phyloP scores from a whole-genome alignment of 1,140 invertebrate genomes.

The Ruditapes philippinarum region DNA sequence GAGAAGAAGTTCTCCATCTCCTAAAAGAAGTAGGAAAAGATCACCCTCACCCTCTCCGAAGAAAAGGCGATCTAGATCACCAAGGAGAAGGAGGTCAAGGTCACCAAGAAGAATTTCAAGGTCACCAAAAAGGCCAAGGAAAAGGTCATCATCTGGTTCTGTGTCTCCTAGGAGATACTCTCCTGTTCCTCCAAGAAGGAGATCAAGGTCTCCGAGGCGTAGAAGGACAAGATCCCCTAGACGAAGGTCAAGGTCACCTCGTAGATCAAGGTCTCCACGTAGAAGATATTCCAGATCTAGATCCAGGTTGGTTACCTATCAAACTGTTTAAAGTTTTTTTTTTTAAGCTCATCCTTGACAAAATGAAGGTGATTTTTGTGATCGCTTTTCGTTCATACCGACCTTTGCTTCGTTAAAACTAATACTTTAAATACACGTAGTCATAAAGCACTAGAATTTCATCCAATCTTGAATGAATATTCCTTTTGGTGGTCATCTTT shows the following conservation, averaged over 20 bases:
- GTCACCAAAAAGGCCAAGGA: conserved; percentile 42
- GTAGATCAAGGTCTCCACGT: conserved; percentile 43
- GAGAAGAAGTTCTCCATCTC: conserved; percentile 52
- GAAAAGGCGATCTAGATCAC: conserved; percentile 37
- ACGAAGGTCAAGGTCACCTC: conserved; percentile 40
- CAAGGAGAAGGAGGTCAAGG: conserved; percentile 44
- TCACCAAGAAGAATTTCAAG: conserved; percentile 45
- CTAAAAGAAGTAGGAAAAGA: conserved; percentile 32
- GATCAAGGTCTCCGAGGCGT: conserved; percentile 51
- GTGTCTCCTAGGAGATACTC: conserved; percentile 54
- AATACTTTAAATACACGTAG: too few species aligned
- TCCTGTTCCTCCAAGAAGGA: conserved; percentile 36
- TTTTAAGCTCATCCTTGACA: too few species aligned
- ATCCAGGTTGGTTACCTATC: neutral
- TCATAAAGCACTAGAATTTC: too few species aligned
- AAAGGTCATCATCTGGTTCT: conserved; percentile 60
- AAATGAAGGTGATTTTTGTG: too few species aligned
- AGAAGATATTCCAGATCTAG: conserved; percentile 46
- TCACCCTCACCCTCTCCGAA: conserved; percentile 22
- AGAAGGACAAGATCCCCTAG: conserved; percentile 48
- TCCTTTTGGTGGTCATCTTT: too few species aligned
- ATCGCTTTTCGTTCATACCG: neutral
- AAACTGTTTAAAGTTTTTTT: too few species aligned
- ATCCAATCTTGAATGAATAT: too few species aligned
- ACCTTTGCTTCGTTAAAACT: too few species aligned